Conservation (phyloP, 2,797 vertebrate species). For the Pantherophis alleghaniensis region DNA sequence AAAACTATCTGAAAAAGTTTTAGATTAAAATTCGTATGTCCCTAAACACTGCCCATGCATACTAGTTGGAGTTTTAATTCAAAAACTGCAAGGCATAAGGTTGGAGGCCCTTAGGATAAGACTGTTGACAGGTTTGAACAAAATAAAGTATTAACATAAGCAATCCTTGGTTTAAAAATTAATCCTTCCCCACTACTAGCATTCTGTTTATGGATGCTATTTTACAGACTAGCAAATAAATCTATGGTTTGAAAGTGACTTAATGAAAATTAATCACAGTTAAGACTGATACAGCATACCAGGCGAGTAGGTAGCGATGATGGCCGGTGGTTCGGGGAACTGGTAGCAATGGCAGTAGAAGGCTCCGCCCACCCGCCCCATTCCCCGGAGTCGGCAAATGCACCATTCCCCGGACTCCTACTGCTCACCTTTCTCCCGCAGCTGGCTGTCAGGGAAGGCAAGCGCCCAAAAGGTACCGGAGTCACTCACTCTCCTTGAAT, state of each 20-base stretch:
- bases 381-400: too few species aligned
- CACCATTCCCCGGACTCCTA: too few species aligned
- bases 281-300: neutral
- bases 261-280: neutral
- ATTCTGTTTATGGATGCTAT: neutral
- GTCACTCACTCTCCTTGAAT: too few species aligned
- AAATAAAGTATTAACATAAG: neutral
- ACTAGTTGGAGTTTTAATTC: neutral
- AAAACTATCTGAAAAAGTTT: neutral
- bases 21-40: neutral
- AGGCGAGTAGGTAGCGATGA: too few species aligned
- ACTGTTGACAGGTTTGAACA: neutral
- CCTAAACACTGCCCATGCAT: neutral
- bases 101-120: neutral
- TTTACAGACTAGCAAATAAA: neutral
- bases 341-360: too few species aligned
- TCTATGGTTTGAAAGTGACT: neutral
- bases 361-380: too few species aligned
- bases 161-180: neutral
- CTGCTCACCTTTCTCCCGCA: too few species aligned
- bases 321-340: too few species aligned
- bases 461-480: too few species aligned
- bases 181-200: neutral
- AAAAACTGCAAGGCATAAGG: neutral
- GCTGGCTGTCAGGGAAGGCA: too few species aligned